phyloP scores from a whole-genome alignment of 92 coral and sea anemone species.

The Hydrozoanthus gracilis region DNA sequence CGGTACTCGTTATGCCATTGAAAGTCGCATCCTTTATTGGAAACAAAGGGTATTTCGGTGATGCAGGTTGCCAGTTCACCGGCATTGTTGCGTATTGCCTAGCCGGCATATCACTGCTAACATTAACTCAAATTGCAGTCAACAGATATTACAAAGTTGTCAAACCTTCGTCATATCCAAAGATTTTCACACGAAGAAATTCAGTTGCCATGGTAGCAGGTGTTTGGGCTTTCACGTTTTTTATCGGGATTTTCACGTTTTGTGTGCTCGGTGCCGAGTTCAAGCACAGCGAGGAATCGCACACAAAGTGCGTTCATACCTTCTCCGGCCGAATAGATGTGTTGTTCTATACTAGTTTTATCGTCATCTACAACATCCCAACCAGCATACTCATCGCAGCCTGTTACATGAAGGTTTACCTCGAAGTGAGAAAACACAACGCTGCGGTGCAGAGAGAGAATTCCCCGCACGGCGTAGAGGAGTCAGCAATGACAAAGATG shows the following conservation, averaged over 20 bases:
- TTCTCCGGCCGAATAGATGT: neutral
- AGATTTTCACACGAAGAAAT: slow-evolving; percentile 10
- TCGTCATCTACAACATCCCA: slow-evolving; percentile 4
- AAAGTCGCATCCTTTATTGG: slow-evolving; percentile 9
- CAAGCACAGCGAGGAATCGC: neutral
- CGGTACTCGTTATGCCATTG: slow-evolving; percentile 21
- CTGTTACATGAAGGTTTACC: slow-evolving; percentile 2
- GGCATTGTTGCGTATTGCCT: slow-evolving; percentile 12
- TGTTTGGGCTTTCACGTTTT: slow-evolving; percentile 11
- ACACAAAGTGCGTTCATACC: neutral
- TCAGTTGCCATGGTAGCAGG: neutral
- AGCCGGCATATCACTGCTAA: slow-evolving; percentile 6
- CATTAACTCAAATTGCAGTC: slow-evolving; percentile 23
- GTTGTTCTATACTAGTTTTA: slow-evolving; percentile 1
- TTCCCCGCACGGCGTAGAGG: slow-evolving; percentile 32
- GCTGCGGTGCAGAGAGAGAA: slow-evolving; percentile 22
- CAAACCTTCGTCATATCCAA: slow-evolving; percentile 1
- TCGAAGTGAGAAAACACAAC: slow-evolving; percentile 7
- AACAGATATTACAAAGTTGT: slow-evolving; percentile 16
- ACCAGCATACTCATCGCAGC: slow-evolving; percentile 3
- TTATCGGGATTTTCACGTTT: neutral
- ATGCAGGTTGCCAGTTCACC: slow-evolving; percentile 17
- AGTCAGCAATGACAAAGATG: slow-evolving; percentile 12
- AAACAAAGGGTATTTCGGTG: slow-evolving; percentile 7
- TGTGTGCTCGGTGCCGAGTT: neutral